Evolutionary conservation across 2,888 invertebrate genomes (phyloP).

Genomic region (Pheosia tremula): DNA sequence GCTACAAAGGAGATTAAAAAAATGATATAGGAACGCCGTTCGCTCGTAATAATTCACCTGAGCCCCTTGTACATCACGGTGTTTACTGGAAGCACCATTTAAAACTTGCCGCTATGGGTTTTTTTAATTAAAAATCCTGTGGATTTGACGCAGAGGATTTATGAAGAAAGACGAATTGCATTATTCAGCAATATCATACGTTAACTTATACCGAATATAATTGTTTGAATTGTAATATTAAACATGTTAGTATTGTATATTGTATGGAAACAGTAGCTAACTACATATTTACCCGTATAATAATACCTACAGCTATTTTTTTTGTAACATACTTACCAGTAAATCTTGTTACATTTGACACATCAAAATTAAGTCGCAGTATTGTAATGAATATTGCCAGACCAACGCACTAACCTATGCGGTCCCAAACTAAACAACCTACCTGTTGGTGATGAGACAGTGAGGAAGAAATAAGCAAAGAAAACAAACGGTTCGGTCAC

Average conservation of each 20-base stretch:
- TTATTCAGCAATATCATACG: conserved; percentile 33
- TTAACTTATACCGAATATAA: neutral
- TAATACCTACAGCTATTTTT: no score
- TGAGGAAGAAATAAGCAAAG: no score
- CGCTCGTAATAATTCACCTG: conserved; percentile 58
- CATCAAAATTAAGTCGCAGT: no score
- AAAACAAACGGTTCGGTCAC: no score
- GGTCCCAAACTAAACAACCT: no score
- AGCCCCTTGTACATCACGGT: conserved; percentile 56
- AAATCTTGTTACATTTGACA: no score
- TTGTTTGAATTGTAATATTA: neutral
- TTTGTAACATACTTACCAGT: no score
- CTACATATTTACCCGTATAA: no score
- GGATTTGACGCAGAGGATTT: conserved; percentile 63
- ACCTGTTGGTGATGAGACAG: no score
- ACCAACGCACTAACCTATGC: no score
- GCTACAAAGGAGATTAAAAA: conserved; percentile 45
- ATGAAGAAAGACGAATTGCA: conserved; percentile 43
- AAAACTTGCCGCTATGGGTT: conserved; percentile 71
- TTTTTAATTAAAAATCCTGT: conserved; percentile 68
- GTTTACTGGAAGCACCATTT: conserved; percentile 65
- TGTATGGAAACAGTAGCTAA: neutral
- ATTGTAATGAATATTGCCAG: no score
- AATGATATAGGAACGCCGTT: conserved; percentile 38
- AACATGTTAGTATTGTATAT: neutral